These are phyloP conservation scores for Naja naja DNA, from an alignment of 2,113 vertebrate genomes.

Conservation along the genomic window DNA sequence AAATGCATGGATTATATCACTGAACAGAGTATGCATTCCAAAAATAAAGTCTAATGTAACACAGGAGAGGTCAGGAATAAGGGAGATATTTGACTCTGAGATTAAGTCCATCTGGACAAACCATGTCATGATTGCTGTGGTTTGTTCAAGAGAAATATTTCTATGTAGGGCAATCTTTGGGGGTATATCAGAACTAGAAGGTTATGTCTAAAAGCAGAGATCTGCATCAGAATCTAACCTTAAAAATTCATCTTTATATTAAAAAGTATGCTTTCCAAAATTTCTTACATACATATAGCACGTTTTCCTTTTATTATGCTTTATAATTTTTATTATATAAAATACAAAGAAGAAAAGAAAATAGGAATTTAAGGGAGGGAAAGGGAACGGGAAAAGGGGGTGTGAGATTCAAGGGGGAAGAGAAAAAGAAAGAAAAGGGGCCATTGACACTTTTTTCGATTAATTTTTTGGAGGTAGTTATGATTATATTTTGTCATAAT, in stretches of 20 bases:
- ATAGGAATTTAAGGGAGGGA: no score
- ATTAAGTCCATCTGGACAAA: conserved; percentile 22
- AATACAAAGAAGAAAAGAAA: no score
- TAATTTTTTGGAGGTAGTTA: neutral
- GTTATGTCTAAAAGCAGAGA: conserved; percentile 22
- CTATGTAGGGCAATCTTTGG: neutral
- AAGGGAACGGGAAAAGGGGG: no score
- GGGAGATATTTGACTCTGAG: neutral
- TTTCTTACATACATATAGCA: neutral
- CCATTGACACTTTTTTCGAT: neutral
- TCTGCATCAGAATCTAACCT: neutral
- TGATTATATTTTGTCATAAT: neutral
- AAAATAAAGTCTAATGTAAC: neutral
- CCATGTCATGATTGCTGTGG: conserved; percentile 37
- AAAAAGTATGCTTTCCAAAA: neutral
- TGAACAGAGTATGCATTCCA: neutral
- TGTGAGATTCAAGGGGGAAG: no score
- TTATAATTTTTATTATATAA: no score
- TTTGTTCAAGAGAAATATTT: neutral
- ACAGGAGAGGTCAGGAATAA: neutral
- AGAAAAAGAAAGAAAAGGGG: no score
- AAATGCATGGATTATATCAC: neutral
- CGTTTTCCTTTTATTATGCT: neutral
- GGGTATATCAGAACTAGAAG: neutral
- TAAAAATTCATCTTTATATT: neutral